These are phyloP conservation scores for Rhinichthys osculus DNA, from an alignment of 2,797 vertebrate genomes.

Conservation along the genomic window DNA sequence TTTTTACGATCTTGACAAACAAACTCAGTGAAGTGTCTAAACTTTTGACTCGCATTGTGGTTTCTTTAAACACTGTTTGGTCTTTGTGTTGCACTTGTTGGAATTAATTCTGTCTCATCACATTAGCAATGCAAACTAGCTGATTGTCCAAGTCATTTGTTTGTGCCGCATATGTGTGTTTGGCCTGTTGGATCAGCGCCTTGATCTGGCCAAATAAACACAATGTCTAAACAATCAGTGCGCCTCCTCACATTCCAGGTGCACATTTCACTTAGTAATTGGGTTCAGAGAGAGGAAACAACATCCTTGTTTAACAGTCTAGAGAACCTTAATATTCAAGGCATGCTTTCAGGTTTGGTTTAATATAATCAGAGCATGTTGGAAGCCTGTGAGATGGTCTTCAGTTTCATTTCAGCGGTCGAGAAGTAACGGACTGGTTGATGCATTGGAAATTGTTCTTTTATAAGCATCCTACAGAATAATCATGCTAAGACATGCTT, in stretches of 20 bases:
- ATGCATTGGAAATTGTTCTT: background rate
- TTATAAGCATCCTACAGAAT: background rate
- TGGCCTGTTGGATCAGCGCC: conserved; percentile 44
- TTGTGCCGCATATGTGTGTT: conserved; percentile 44
- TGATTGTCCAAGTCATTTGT: conserved; percentile 46
- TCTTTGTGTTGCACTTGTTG: conserved; percentile 26
- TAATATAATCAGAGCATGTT: background rate
- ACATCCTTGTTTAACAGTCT: conserved; percentile 19
- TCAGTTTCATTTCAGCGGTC: background rate
- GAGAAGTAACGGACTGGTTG: background rate
- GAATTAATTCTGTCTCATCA: conserved; percentile 44
- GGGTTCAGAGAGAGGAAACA: conserved; percentile 29
- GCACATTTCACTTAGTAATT: conserved; percentile 40
- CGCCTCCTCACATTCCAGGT: conserved; percentile 39
- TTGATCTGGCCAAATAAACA: conserved; percentile 45
- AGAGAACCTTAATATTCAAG: conserved; percentile 3
- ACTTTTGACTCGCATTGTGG: conserved; percentile 7
- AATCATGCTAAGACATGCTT: background rate
- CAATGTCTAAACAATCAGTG: conserved; percentile 49
- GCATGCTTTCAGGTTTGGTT: conserved; percentile 3
- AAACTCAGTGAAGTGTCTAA: background rate
- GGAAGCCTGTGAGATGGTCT: background rate
- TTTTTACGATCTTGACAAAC: conserved; percentile 1
- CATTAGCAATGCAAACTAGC: conserved; percentile 45
- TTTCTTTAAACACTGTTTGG: conserved; percentile 10